Base-by-base conservation (phyloP, 2,888 invertebrate genomes). In the Labia minor region DNA sequence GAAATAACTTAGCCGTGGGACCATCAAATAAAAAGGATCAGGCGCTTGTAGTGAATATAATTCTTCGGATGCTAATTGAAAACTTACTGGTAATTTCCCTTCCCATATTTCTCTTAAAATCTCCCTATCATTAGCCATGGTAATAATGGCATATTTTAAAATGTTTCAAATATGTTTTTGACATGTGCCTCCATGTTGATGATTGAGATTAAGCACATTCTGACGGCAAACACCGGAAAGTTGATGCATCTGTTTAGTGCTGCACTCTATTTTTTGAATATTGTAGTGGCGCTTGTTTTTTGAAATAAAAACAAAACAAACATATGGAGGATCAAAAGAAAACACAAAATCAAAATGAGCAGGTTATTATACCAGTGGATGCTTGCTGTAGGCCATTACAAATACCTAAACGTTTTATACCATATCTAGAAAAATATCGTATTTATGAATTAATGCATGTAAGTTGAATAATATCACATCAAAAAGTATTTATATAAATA, bases 81-180 rank as follows among this genome's bases (percentile, higher is more conserved):
- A 97, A 78, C 94, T 93, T 67, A 97, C 86, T 0, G 98, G 96
- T 64, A 99, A 82, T 78, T 92, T 90, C 19, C 95, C 95, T 74
- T 95, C 94, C 97, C 97, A 98, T 73, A 96, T 87, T 81, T 95
- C 94, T 68, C 96, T 84, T 67, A 96, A 80, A 68, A 97, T 88
- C 84, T 98, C 95, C 74, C 95, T 85, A 78, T 99, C 98, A 75
- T 94, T 92, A 70, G 94, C 93, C 95, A 95, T 95, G 49, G 14
- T 14, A 33, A 11, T 14, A 49, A 11, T 2, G 14, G 16, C 49
- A 49, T 49, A 49, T 49, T 49, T n/a, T 8, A 26, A 26, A 26
- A 26, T 3, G 26, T 26, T 26, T 26, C 8, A 26, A 26, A 26
- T 8, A n/a, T 49, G 49, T 49, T 49, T 49, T 67, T 71, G 16